Conservation (phyloP, 2,113 vertebrate genomes). For the Nyctereutes procyonoides region DNA sequence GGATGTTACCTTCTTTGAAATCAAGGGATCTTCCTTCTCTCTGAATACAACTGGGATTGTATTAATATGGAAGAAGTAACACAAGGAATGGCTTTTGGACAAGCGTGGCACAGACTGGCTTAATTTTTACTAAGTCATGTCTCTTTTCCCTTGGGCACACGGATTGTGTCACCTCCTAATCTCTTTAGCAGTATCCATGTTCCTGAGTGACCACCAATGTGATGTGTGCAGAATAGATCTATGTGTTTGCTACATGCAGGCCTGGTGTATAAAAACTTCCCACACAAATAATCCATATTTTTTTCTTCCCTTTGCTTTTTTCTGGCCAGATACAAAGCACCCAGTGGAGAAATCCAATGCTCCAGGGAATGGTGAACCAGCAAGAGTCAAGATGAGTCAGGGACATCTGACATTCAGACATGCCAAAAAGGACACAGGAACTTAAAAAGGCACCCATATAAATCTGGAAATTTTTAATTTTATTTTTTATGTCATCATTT, state of each 20-base stretch:
- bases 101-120: neutral
- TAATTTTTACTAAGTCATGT: neutral
- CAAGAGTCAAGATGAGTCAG: neutral
- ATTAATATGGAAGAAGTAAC: neutral
- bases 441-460: neutral
- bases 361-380: neutral
- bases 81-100: neutral
- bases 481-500: no score
- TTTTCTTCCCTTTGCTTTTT: neutral
- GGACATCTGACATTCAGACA: neutral
- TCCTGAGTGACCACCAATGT: neutral
- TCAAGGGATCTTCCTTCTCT: neutral
- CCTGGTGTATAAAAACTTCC: neutral
- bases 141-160: neutral
- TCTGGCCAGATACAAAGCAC: neutral
- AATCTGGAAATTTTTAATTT: neutral
- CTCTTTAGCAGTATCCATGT: neutral
- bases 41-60: constrained; percentile 22
- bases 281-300: neutral
- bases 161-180: neutral
- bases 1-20: neutral
- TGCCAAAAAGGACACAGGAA: neutral
- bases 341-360: neutral
- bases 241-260: neutral
- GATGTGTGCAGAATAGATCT: neutral